Conservation (phyloP, 1,140 invertebrate genomes). For the Drosophila orena region DNA sequence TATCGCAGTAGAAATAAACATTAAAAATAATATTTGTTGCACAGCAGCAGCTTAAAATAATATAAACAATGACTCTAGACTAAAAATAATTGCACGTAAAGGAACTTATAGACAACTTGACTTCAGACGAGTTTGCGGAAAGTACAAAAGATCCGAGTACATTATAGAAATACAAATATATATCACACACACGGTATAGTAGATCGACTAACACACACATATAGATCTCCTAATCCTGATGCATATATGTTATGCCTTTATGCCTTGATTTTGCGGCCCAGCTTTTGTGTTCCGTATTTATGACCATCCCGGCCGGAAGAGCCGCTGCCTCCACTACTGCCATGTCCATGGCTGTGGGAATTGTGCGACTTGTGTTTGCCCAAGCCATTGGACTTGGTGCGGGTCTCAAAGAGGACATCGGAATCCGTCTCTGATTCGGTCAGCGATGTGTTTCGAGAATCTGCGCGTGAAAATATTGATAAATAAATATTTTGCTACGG, state of each 20-base stretch:
- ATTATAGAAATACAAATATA: constrained; percentile 62
- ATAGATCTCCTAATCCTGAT: constrained; percentile 7
- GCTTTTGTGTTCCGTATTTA: constrained; percentile 86
- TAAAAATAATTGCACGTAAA: constrained; percentile 46
- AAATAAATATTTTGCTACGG: neutral
- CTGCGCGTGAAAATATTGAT: constrained; percentile 10
- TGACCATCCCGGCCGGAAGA: constrained; percentile 74
- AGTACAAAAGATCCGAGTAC: constrained; percentile 64
- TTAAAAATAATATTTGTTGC: constrained; percentile 49
- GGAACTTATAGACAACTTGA: constrained; percentile 38
- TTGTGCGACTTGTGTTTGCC: constrained; percentile 65
- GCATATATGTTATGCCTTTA: constrained; percentile 72
- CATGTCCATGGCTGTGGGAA: constrained; percentile 46
- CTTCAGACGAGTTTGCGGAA: constrained; percentile 24
- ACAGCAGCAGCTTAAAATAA: constrained; percentile 51
- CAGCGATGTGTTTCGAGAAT: constrained; percentile 87
- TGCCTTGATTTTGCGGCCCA: constrained; percentile 86
- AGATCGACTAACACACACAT: constrained; percentile 54
- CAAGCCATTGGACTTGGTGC: constrained; percentile 86
- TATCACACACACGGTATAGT: constrained; percentile 47
- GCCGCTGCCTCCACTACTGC: constrained; percentile 54
- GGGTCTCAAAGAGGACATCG: constrained; percentile 89
- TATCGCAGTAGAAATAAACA: constrained; percentile 19
- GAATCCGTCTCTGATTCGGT: constrained; percentile 92
- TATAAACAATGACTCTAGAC: constrained; percentile 33